Evolutionary conservation across 2,888 invertebrate genomes (phyloP).

Genomic region (Drosophila mayaguana): DNA sequence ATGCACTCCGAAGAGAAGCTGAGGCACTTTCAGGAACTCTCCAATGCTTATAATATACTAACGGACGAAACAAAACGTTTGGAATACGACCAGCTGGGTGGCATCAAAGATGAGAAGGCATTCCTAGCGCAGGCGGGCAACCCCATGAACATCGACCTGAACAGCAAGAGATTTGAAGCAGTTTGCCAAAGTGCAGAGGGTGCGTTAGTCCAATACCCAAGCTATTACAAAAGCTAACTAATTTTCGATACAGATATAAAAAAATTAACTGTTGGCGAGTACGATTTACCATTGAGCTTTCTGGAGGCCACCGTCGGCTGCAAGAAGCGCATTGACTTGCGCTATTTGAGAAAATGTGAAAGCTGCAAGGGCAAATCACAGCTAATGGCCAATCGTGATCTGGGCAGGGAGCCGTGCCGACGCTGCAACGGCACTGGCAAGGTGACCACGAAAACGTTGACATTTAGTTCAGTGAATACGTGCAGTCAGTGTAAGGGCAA

Average conservation of each 20-base stretch:
- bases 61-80: conserved; percentile 94
- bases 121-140: conserved; percentile 72
- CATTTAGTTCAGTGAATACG: conserved; percentile 55
- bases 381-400: conserved; percentile 62
- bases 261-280: conserved; percentile 61
- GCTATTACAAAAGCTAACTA: neutral
- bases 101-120: conserved; percentile 68
- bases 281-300: conserved; percentile 74
- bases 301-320: conserved; percentile 80
- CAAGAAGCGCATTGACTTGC: conserved; percentile 77
- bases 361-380: conserved; percentile 79
- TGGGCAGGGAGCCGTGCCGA: conserved; percentile 76
- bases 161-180: conserved; percentile 30
- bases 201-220: conserved; percentile 21
- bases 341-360: conserved; percentile 75
- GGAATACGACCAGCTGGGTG: conserved; percentile 82
- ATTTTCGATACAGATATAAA: conserved; percentile 55
- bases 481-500: conserved; percentile 82
- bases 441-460: conserved; percentile 67
- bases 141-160: conserved; percentile 56
- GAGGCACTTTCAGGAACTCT: conserved; percentile 91
- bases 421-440: conserved; percentile 83
- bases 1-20: conserved; percentile 69
- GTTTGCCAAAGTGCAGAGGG: conserved; percentile 46
- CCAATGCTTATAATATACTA: conserved; percentile 98